Evolutionary conservation across 1,140 invertebrate species (phyloP), one percentile per base, ranked within the genome.

Genomic region (Bemisia tabaci): DNA sequence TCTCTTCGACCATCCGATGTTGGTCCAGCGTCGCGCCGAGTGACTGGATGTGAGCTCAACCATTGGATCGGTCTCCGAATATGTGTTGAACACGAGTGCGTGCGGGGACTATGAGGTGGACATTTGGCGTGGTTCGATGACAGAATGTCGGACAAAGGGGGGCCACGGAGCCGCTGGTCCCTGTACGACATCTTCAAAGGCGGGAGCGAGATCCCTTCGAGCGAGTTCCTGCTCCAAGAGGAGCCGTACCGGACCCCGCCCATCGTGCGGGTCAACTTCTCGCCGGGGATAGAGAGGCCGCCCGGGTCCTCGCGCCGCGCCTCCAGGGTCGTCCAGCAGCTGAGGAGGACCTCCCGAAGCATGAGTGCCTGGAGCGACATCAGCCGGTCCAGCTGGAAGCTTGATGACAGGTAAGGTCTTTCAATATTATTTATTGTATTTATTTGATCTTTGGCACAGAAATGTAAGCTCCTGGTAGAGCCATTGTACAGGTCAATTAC

Each of bases 311-410:
- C 82, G 63, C 82, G 85, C 63, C 81, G 80, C 69, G 74, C 78
- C n/a, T 74, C 77, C 65, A 69, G 77, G 68, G 75, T 78, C 73
- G 75, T 68, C 68, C 75, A 74, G 79, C 77, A 72, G 76, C 76
- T 76, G 70, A 71, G 82, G 70, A 75, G 85, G 73, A 72, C 87
- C 67, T 80, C 85, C 0, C 72, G 86, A n/a, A 89, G 87, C 68
- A 88, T 91, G 88, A 90, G 88, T 72, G 88, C 87, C 2, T 90
- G 88, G 88, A 89, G 87, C 74, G 88, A 90, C 73, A 84, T 90
- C 73, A 90, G 87, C 70, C 81, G 87, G 60, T 89, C 87, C 64
- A 89, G 87, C 71, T 88, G 89, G 79, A 84, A 84, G 72, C 82
- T 89, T 71, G 89, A 91, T 72, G 89, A 91, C 77, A 87, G 88